phyloP scores from a whole-genome alignment of 2,888 invertebrate species.

The Oscheius sp. region DNA sequence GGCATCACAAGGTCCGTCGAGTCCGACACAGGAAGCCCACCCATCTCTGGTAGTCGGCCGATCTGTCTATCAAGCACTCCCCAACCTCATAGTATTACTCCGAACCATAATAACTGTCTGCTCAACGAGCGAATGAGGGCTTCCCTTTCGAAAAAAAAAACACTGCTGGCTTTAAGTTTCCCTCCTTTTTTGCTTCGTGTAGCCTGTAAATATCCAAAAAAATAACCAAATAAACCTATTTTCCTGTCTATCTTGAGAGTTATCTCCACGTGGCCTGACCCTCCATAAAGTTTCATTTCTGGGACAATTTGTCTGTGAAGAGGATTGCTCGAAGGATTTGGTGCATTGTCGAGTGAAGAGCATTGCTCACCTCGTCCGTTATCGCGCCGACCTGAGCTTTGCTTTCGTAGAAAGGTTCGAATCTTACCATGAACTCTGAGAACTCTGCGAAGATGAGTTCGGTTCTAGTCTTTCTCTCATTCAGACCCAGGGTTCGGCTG shows the following conservation, averaged over 20 bases:
- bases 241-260: too few species aligned
- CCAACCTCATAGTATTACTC: constrained; percentile 26
- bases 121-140: not conserved
- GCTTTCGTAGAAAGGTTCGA: not conserved
- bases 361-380: constrained; percentile 50
- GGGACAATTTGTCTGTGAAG: constrained; percentile 56
- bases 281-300: constrained; percentile 33
- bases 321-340: constrained; percentile 55
- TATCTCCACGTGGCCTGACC: not conserved
- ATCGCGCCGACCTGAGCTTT: constrained; percentile 42
- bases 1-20: constrained; percentile 25
- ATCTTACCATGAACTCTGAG: constrained; percentile 45
- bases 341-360: constrained; percentile 51
- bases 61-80: not conserved
- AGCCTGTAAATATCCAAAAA: constrained; percentile 5
- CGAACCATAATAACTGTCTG: constrained; percentile 28
- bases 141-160: not conserved
- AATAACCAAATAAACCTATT: too few species aligned
- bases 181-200: not conserved
- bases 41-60: constrained; percentile 9
- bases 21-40: constrained; percentile 32
- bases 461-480: constrained; percentile 55
- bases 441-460: constrained; percentile 58
- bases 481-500: constrained; percentile 46
- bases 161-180: constrained; percentile 8